Percentiles rank a stretch among this genome's conserved stretches.
Evolutionary conservation across 1,140 invertebrate species (phyloP).

Genomic region (Anastrepha ludens): DNA sequence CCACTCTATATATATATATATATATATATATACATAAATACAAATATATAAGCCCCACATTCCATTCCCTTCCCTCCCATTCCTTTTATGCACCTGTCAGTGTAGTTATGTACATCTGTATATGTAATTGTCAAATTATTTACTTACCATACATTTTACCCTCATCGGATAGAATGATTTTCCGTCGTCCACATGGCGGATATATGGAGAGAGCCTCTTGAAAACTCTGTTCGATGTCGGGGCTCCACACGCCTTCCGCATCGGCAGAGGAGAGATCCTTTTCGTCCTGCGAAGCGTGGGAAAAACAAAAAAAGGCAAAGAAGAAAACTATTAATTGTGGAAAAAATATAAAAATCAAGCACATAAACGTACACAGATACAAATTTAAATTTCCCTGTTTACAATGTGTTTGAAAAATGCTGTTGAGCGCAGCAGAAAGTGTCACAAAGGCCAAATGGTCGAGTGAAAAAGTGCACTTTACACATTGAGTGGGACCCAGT

Average conservation of each 20-base stretch:
- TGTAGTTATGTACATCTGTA: background rate
- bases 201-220: slow-evolving; percentile 99
- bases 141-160: slow-evolving; percentile 99
- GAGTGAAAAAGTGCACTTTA: background rate
- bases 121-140: no score
- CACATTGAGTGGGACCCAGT: background rate
- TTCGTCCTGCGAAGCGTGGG: slow-evolving; percentile 81
- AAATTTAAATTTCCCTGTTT: background rate
- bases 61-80: no score
- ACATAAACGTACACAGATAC: background rate
- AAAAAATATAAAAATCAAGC: slow-evolving; percentile 8
- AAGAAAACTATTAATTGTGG: background rate
- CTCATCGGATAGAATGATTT: slow-evolving; percentile 99
- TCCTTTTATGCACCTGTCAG: background rate
- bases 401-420: background rate
- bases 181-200: slow-evolving; percentile 98
- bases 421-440: background rate
- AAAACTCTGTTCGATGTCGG: slow-evolving; percentile 99
- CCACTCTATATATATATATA: no score
- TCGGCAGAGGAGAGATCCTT: slow-evolving; percentile 93
- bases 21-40: no score
- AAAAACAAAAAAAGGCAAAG: slow-evolving; percentile 56
- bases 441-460: background rate
- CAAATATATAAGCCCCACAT: no score
- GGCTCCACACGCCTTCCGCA: slow-evolving; percentile 99